Base-by-base conservation (phyloP, 2,113 vertebrate genomes). In the Poeciliopsis occidentalis region DNA sequence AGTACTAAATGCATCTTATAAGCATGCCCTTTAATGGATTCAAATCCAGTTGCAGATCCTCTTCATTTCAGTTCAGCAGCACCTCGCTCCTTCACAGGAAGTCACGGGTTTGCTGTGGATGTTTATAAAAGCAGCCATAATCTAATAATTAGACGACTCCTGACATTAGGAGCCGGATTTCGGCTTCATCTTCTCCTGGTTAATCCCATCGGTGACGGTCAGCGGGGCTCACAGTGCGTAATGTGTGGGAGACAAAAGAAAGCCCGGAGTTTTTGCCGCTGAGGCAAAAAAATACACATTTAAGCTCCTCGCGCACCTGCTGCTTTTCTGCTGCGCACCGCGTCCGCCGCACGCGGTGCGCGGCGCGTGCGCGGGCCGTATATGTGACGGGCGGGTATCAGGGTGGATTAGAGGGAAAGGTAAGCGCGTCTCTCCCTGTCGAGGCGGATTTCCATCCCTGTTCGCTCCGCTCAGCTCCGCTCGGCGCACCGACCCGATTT, bases 391-490 rank as follows among this genome's bases (percentile, higher is more conserved):
- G 24, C 47, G 69, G 71, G 73, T 80, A 81, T 95, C 92, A 93
- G 92, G 90, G 77, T 19, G 95, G 95, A 96, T 96, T 96, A 96
- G 88, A 71, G 89, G 81, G 82, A 93, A 93, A 95, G 91, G 92
- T 93, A 92, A 85, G 78, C 84, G 92, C 61, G 91, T 91, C 62
- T 86, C 88, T 94, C 79, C 75, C 84, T 91, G 92, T 91, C 89
- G 77, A 73, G 86, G 82, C 77, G 84, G 90, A 82, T 82, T 92
- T 90, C 81, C 82, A 73, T 89, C 79, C 83, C 89, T 79, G 85
- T 87, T 73, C 80, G 60, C 85, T 77, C 26, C 41, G 41, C 66
- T 67, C 66, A 15, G 17, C 44, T 47, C 44, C 44, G 17, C 13
- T 47, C 44, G 13, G 66, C 76, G 90, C 90, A 82, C 74, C 83